Evolutionary conservation across 2,113 vertebrate genomes (phyloP), one percentile per base, ranked within the genome.

Genomic region (Amblyopsis rosae): DNA sequence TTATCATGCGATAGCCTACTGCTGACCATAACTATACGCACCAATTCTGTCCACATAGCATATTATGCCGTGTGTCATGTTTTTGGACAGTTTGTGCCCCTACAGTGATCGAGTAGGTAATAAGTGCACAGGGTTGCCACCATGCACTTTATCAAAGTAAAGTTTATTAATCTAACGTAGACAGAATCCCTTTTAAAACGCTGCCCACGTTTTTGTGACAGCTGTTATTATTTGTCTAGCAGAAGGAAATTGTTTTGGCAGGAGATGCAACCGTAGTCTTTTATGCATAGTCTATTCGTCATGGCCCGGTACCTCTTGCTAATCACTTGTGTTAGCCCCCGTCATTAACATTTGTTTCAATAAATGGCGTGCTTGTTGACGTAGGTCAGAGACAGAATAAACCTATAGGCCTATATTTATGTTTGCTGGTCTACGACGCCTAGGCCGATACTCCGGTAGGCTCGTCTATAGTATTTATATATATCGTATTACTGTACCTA

Each of bases 51-150:
- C 68, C 55, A 68, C n/a, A 70, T 79, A 56, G 66, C n/a, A 70
- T 79, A 56, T 80, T 73, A 61, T 67, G 80, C 75, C 62, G 66
- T 70, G 64, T 70, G 77, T 68, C 79, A 73, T 76, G 68, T 82
- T 75, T 65, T 69, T 9, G 5, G 64, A 77, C 26, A 26, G 26
- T 26, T 1, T 26, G 26, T 26, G 58, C 35, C 35, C 1, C 4
- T 41, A 41, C 70, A 4, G 55, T 9, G 63, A 13, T n/a, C 59
- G 75, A 72, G 50, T 72, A 47, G 62, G 72, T 26, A 26, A 26
- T 26, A 26, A 26, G 63, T 55, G 53, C 51, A 5, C 35, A 41
- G 35, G 35, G 46, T 12, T 71, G 59, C 56, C 6, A 41, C 56
- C 26, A 51, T 17, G 12, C 13, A n/a, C 6, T 5, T 3, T n/a